Conservation (phyloP, 2,888 invertebrate genomes). For the Meganola albula region DNA sequence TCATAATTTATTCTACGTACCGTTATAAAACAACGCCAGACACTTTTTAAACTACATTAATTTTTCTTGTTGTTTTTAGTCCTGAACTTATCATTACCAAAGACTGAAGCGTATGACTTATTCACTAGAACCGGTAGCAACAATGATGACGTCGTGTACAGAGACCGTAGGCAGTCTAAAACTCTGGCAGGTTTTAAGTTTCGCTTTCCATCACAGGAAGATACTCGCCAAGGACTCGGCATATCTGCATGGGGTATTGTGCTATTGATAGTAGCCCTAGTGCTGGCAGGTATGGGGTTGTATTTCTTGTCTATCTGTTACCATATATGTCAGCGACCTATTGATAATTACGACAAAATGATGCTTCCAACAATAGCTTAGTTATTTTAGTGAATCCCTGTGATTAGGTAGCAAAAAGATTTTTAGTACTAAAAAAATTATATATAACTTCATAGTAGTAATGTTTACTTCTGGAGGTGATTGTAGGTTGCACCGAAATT, state of each 20-base stretch:
- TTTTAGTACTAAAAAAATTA: no score
- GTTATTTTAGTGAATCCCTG: conserved; percentile 28
- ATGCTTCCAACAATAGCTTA: conserved; percentile 61
- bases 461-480: no score
- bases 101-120: conserved; percentile 37
- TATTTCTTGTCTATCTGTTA: conserved; percentile 83
- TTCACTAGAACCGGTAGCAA: conserved; percentile 31
- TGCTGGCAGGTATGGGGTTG: conserved; percentile 70
- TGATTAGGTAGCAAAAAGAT: conserved; percentile 26
- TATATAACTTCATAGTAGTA: no score
- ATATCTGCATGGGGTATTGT: conserved; percentile 83
- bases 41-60: neutral
- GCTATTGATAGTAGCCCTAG: conserved; percentile 67
- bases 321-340: conserved; percentile 73
- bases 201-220: conserved; percentile 40
- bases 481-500: no score
- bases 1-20: conserved; percentile 3
- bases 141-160: conserved; percentile 25
- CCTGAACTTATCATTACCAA: conserved; percentile 36
- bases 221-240: conserved; percentile 57
- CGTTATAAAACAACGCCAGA: neutral
- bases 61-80: conserved; percentile 36
- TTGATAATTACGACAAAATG: conserved; percentile 77
- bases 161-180: conserved; percentile 33
- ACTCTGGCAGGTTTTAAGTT: conserved; percentile 38